These are phyloP conservation scores for Cyprinodon brontotheroides DNA, from an alignment of 2,113 vertebrate species.

Conservation along the genomic window DNA sequence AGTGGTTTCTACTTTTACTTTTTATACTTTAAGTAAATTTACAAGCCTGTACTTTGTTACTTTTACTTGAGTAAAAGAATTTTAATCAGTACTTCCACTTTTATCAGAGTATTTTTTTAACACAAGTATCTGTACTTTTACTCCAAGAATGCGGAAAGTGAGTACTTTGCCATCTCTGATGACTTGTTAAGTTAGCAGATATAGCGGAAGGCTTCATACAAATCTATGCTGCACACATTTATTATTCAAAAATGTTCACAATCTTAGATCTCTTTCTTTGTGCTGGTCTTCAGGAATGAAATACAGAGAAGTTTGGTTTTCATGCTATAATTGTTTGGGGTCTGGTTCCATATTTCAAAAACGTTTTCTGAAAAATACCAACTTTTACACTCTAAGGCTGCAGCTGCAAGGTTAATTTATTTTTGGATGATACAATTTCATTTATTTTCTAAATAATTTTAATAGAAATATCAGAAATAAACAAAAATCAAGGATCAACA, in stretches of 20 bases:
- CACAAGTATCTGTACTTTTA: too few relatives aligned
- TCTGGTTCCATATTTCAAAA: neutral
- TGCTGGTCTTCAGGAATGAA: neutral
- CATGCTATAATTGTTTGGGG: too few relatives aligned
- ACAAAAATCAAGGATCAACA: neutral
- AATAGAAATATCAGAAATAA: neutral
- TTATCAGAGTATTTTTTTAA: too few relatives aligned
- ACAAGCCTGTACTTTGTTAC: too few relatives aligned
- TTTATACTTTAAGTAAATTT: too few relatives aligned
- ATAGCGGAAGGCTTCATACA: neutral
- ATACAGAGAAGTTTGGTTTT: too few relatives aligned
- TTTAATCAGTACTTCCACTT: too few relatives aligned
- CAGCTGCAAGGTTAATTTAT: neutral
- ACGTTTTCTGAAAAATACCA: too few relatives aligned
- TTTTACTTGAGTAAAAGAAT: too few relatives aligned
- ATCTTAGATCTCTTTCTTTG: neutral
- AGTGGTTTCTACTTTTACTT: too few relatives aligned
- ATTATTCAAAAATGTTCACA: neutral
- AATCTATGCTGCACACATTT: neutral
- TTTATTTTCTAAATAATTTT: neutral
- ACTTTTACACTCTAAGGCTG: neutral
- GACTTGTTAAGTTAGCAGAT: neutral
- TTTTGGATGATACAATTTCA: neutral
- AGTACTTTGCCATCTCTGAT: too few relatives aligned
- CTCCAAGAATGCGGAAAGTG: too few relatives aligned